phyloP scores from a whole-genome alignment of 2,888 invertebrate genomes.

The Tachina lurida region DNA sequence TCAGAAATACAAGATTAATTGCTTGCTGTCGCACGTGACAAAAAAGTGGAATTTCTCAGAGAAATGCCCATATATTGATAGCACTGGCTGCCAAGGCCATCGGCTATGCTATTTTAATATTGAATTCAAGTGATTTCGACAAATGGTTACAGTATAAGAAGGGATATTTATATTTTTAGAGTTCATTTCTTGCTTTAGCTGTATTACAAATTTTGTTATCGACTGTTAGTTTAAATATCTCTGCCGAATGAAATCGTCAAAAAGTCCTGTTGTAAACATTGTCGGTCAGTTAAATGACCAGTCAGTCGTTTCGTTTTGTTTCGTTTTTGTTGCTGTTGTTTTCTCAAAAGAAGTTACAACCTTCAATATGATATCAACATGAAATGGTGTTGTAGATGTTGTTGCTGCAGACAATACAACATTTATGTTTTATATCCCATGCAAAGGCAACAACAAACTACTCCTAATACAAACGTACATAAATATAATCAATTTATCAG shows the following conservation, averaged over 20 bases:
- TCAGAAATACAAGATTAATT: too few relatives aligned
- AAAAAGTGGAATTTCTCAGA: too few relatives aligned
- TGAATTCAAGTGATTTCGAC: too few relatives aligned
- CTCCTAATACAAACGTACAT: not conserved
- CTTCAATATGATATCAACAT: slow-evolving; percentile 28
- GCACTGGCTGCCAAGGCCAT: too few relatives aligned
- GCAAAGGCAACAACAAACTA: slow-evolving; percentile 2
- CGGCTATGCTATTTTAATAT: too few relatives aligned
- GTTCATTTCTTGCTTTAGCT: not conserved
- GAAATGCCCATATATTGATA: too few relatives aligned
- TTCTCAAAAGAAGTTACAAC: slow-evolving; percentile 1
- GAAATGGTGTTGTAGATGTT: slow-evolving; percentile 15
- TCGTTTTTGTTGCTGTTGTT: too few relatives aligned
- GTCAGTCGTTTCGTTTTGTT: slow-evolving; percentile 35
- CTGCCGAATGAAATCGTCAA: slow-evolving; percentile 50
- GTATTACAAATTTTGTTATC: not conserved
- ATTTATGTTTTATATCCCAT: slow-evolving; percentile 44
- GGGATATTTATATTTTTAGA: not conserved
- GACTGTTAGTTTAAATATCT: slow-evolving; percentile 39
- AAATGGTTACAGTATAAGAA: too few relatives aligned
- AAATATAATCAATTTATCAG: slow-evolving; percentile 56
- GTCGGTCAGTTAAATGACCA: slow-evolving; percentile 66
- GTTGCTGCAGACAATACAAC: slow-evolving; percentile 29
- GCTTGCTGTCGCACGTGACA: too few relatives aligned
- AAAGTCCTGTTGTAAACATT: slow-evolving; percentile 54